Conservation (phyloP, 2,797 vertebrate genomes). For the Chanos chanos region DNA sequence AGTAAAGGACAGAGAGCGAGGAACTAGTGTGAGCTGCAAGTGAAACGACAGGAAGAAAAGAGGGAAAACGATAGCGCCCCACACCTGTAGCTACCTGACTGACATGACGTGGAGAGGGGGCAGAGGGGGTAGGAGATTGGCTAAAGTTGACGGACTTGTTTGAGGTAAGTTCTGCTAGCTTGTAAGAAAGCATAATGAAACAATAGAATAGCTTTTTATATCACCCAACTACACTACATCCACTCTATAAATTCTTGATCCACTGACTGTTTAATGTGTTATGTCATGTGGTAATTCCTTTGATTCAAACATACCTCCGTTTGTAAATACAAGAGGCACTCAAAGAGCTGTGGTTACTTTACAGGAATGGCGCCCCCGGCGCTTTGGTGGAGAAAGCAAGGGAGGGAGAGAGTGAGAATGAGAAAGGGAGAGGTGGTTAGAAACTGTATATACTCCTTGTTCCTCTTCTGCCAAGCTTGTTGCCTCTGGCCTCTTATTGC, state of each 20-base stretch:
- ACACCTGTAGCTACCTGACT: conserved; percentile 69
- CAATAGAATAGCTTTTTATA: conserved; percentile 73
- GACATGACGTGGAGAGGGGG: not conserved
- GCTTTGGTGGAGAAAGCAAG: conserved; percentile 83
- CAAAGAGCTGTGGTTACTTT: conserved; percentile 98
- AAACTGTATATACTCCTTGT: conserved; percentile 68
- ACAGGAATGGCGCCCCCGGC: conserved; percentile 86
- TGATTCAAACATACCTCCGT: conserved; percentile 97
- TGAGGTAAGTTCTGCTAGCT: conserved; percentile 59
- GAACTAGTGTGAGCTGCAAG: conserved; percentile 20
- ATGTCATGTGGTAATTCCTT: conserved; percentile 99
- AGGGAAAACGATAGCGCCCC: conserved; percentile 55
- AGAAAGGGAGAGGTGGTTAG: conserved; percentile 47
- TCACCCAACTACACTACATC: conserved; percentile 78
- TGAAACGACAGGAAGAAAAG: conserved; percentile 47
- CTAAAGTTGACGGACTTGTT: conserved; percentile 57
- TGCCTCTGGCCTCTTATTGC: conserved; percentile 56
- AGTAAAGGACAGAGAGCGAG: conserved; percentile 41
- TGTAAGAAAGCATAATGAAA: conserved; percentile 68
- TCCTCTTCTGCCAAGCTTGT: conserved; percentile 62
- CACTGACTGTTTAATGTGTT: conserved; percentile 98
- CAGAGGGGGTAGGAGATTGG: conserved; percentile 44
- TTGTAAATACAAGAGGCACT: conserved; percentile 98
- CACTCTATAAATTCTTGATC: conserved; percentile 91
- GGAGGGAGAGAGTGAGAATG: conserved; percentile 18